A percentile compares a stretch with the other conserved stretches of the same genome.
Evolutionary conservation across 2,888 invertebrate genomes (phyloP).

Genomic region (Strigamia crassipes): DNA sequence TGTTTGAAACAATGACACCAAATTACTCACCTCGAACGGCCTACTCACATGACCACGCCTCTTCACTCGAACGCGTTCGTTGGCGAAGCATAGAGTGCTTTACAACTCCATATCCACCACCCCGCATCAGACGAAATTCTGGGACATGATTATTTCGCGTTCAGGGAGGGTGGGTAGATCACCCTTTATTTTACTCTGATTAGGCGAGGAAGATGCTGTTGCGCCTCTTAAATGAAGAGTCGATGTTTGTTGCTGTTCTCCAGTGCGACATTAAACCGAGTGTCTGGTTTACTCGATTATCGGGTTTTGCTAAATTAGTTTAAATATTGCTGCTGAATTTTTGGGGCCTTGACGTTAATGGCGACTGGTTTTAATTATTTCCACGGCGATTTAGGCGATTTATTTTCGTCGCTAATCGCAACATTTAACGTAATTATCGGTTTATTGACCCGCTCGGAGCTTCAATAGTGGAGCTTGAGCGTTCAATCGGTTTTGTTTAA

Average conservation of each 20-base stretch:
- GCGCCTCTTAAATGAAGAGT: background rate
- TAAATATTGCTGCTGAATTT: too few relatives aligned
- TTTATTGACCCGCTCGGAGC: background rate
- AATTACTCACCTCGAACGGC: constrained; percentile 1
- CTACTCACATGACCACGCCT: constrained; percentile 10
- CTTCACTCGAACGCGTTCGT: constrained; percentile 10
- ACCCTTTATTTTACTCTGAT: background rate
- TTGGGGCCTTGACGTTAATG: too few relatives aligned
- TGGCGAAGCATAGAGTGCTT: constrained; percentile 4
- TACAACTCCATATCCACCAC: constrained; percentile 10
- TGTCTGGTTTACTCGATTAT: background rate
- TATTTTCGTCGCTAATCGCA: background rate
- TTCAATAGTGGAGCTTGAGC: background rate
- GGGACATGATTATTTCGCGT: background rate
- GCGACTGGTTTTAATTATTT: too few relatives aligned
- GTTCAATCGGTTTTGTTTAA: background rate
- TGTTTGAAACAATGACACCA: background rate
- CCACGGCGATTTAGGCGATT: background rate
- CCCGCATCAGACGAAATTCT: constrained; percentile 4
- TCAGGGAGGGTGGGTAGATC: background rate
- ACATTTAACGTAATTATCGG: background rate
- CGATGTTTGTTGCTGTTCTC: too few relatives aligned
- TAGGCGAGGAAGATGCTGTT: background rate
- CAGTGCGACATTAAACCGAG: too few relatives aligned
- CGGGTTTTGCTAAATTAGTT: background rate